Conservation (phyloP, 2,113 vertebrate genomes). For the Caloenas nicobarica region DNA sequence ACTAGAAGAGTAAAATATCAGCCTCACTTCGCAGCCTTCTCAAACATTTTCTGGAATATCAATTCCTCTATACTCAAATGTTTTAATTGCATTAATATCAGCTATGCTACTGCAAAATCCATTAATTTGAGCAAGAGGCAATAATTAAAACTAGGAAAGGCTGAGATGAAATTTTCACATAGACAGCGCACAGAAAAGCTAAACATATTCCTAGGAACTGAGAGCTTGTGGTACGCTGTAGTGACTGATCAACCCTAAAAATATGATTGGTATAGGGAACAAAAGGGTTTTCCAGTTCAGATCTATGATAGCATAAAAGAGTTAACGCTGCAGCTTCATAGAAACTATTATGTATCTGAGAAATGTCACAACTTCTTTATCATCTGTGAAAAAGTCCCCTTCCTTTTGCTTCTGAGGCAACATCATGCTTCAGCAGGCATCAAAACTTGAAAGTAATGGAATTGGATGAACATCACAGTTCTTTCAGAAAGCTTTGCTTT, state of each 20-base stretch:
- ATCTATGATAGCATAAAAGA: background rate
- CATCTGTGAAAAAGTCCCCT: background rate
- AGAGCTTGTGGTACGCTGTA: background rate
- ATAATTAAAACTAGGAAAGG: background rate
- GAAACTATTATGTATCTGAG: conserved; percentile 17
- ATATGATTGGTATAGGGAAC: background rate
- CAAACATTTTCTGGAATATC: background rate
- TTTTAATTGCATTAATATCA: background rate
- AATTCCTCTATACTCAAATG: background rate
- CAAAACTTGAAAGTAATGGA: conserved; percentile 21
- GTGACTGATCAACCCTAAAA: background rate
- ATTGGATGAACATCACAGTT: conserved; percentile 40
- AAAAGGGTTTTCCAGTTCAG: conserved; percentile 31
- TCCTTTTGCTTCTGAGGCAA: conserved; percentile 16
- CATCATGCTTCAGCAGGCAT: background rate
- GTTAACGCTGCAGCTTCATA: conserved; percentile 33
- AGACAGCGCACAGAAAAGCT: background rate
- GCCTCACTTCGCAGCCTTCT: background rate
- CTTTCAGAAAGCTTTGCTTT: conserved; percentile 1
- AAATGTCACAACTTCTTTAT: conserved; percentile 41
- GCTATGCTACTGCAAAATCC: background rate
- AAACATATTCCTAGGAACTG: background rate
- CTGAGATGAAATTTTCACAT: background rate
- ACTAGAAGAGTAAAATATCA: background rate
- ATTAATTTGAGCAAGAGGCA: background rate